Evolutionary conservation across 2,888 invertebrate genomes (phyloP), one percentile per base, ranked within the genome.

Genomic region (Drosophila mettleri): DNA sequence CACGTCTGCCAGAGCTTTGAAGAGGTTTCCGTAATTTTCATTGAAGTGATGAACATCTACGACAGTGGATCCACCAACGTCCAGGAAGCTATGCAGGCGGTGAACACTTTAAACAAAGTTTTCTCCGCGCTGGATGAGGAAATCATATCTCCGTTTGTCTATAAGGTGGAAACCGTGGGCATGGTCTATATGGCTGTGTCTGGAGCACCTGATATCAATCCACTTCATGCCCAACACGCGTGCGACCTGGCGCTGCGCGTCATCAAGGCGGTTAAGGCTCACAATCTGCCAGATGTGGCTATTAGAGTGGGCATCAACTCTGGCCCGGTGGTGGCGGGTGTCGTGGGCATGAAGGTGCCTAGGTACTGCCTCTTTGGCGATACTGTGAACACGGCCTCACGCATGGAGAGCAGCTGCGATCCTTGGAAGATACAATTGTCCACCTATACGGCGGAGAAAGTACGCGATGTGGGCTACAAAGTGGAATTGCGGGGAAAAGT

Each of bases 111-210:
- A 93, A 98, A 98, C 90, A 95, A 95, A 2, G 96, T 97, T 0
- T 98, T 96, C 93, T 96, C 96, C 0, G 95, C 95, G 74, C 96
- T 98, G 80, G 98, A 98, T 91, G 93, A 95, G 27, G 94, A 97
- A 48, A 95, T 97, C 87, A 97, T 98, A 86, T 94, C 95, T 34
- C 97, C 96, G 78, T 94, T 96, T 62, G 97, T 97, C 2, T 98
- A 98, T 90, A 98, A 98, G 95, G 98, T 98, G 64, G 98, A 98
- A 93, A 98, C 98, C 0, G 97, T 98, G 1, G 98, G 98, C n/a
- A 96, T 95, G 91, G 95, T 94, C 51, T 98, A 98, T 91, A 98
- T 98, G 98, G 95, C 97, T 34, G 98, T 97, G 6, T 96, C 97
- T 46, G 98, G 98, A 0, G 96, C 96, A 1, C 98, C 98, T 0